Evolutionary conservation across 2,888 invertebrate genomes (phyloP), one percentile per base, ranked within the genome.

Genomic region (Nomada hirtipes): DNA sequence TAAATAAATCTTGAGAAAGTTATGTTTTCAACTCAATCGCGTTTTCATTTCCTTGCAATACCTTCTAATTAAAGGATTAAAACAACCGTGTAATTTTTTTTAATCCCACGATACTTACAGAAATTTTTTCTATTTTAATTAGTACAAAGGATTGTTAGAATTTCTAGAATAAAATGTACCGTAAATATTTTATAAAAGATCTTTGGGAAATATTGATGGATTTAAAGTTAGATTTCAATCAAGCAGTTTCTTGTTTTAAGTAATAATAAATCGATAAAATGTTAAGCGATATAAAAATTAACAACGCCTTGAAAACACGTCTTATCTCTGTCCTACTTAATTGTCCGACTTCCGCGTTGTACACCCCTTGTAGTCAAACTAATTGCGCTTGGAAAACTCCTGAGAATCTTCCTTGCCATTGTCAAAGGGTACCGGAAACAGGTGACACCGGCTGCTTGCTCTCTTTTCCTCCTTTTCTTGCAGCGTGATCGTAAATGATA

Each of bases 371-470:
- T 60, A 60, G 64, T 57, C 67, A 36, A 59, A 20, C 36, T 80
- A 84, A 87, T 86, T 78, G 63, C 73, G 50, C 63, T 20, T 52
- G 67, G 79, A 72, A 85, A 86, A 76, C 72, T 79, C 85, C 44
- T 85, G 87, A 76, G 86, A 87, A 85, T 76, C 69, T 76, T 79
- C 82, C 42, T 79, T 55, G 57, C 63, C 36, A 64, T 61, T 68
- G 59, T 79, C 63, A 82, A 77, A 57, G 42, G 69, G 29, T 70
- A 75, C 69, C 76, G 87, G 82, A 79, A 82, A 73, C 69, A 71
- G 57, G 69, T 73, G 78, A 72, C 73, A 71, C 20, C 42, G 18
- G 4, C 70, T 42, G 52, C 4, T 18, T 52, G 57, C 70, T 73
- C 60, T 69, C 64, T 53, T 82, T 44, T 23, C 7, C 20, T 59